A percentile compares a stretch with the other conserved stretches of the same genome.
Evolutionary conservation across 1,140 invertebrate genomes (phyloP).

Genomic region (Drosophila nannoptera): DNA sequence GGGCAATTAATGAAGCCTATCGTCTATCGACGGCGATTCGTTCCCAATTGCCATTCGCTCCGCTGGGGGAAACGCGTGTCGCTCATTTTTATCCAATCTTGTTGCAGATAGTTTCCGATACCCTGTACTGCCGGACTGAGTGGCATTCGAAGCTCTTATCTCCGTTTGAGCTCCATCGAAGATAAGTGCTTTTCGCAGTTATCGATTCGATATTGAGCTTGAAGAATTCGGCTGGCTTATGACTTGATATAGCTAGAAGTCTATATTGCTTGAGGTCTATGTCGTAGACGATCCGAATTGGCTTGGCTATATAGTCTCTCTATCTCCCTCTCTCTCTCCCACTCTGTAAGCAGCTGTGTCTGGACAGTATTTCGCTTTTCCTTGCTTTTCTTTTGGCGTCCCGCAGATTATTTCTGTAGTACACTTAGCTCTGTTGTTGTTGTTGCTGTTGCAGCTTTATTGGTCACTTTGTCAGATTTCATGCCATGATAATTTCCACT

Average conservation of each 20-base stretch:
- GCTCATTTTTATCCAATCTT: constrained; percentile 31
- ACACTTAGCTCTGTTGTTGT: neutral
- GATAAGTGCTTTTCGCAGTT: too few relatives aligned
- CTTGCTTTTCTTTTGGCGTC: neutral
- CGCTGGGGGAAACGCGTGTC: constrained; percentile 39
- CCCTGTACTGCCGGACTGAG: too few relatives aligned
- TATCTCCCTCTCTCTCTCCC: neutral
- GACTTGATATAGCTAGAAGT: too few relatives aligned
- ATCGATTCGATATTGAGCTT: too few relatives aligned
- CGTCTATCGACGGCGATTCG: constrained; percentile 19
- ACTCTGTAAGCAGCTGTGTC: neutral
- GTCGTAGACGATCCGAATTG: too few relatives aligned
- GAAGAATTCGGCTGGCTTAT: too few relatives aligned
- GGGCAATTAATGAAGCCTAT: constrained; percentile 44
- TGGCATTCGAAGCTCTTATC: too few relatives aligned
- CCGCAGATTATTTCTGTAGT: neutral
- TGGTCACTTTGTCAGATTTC: constrained; percentile 26
- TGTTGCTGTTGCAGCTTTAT: constrained; percentile 8
- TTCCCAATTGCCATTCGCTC: constrained; percentile 21
- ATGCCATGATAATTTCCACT: constrained; percentile 38
- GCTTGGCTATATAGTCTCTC: too few relatives aligned
- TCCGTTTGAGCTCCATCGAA: too few relatives aligned
- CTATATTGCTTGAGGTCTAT: too few relatives aligned
- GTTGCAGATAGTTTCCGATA: neutral
- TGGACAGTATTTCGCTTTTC: neutral